Conservation (phyloP, 2,888 invertebrate species). For the Aphodius sticticus region DNA sequence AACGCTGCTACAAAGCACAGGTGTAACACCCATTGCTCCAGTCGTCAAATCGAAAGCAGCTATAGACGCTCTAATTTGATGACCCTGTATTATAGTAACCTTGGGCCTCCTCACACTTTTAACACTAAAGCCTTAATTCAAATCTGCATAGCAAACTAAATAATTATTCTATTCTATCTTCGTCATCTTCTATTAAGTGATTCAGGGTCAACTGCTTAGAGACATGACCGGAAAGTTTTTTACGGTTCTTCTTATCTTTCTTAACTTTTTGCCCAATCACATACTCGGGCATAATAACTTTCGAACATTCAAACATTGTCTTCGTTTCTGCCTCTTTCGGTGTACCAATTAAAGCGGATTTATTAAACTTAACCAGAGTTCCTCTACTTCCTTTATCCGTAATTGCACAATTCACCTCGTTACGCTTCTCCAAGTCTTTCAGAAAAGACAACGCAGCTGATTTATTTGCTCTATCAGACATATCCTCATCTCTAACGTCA, state of each 20-base stretch:
- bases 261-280: constrained; percentile 73
- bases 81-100: too few relatives aligned
- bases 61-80: too few relatives aligned
- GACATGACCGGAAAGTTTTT: constrained; percentile 38
- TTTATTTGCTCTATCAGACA: constrained; percentile 81
- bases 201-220: constrained; percentile 62
- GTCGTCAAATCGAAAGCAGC: too few relatives aligned
- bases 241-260: constrained; percentile 58
- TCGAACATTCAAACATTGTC: constrained; percentile 70
- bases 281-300: constrained; percentile 84
- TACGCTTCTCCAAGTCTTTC: constrained; percentile 67
- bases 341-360: constrained; percentile 40
- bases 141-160: too few relatives aligned
- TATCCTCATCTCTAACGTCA: constrained; percentile 78
- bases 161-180: constrained; percentile 47
- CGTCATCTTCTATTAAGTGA: constrained; percentile 64
- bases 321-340: constrained; percentile 52
- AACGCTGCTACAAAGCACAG: too few relatives aligned
- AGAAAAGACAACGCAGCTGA: constrained; percentile 82
- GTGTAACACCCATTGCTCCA: too few relatives aligned
- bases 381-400: constrained; percentile 49
- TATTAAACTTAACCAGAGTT: constrained; percentile 50
- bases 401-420: constrained; percentile 35
- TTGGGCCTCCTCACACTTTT: too few relatives aligned
- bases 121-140: too few relatives aligned